Base-by-base conservation (phyloP, 2,797 vertebrate species). In the Syndactyla subalaris region DNA sequence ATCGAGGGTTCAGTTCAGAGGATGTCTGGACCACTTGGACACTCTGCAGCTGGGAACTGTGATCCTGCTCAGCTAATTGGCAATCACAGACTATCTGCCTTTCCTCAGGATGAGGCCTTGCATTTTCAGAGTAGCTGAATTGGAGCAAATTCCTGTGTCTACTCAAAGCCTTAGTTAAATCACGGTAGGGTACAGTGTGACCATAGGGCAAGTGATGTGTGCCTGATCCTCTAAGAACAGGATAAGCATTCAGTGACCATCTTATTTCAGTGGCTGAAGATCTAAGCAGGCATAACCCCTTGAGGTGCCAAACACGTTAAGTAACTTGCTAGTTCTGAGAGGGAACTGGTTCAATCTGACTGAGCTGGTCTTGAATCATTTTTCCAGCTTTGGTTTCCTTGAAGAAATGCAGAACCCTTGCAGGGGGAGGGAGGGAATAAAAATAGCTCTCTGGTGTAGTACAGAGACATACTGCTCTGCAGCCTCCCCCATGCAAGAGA, bases 341-440 rank as follows among this genome's bases (percentile, higher is more conserved):
- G 66, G 76, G 49, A 96, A 71, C 58, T 43, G 57, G 27, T 79
- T 93, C 63, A 32, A 0, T 84, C 58, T 81, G 61, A 70, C 75
- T 78, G 81, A 79, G 79, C 63, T 88, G 55, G 46, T 92, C 58
- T 67, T 70, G 88, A 95, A 89, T 89, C 38, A 59, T 90, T 93
- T 77, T 94, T 92, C 51, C 65, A 94, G 92, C 73, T 88, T 86
- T 36, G 43, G 51, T 88, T 94, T 94, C 90, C 88, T 92, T 95
- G 70, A 92, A 94, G 71, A 95, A 95, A 90, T 88, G 51, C 90
- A 48, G 85, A 93, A 93, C 71, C 24, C 1, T 63, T 76, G 51
- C 34, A 5, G 54, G 32, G 75, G 54, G 43, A 19, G 51, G 58
- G 52, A 54, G 34, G 30, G 41, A 74, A 34, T 81, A 97, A 95